phyloP scores from a whole-genome alignment of 2,113 vertebrate genomes.

The Laticauda laticaudata region DNA sequence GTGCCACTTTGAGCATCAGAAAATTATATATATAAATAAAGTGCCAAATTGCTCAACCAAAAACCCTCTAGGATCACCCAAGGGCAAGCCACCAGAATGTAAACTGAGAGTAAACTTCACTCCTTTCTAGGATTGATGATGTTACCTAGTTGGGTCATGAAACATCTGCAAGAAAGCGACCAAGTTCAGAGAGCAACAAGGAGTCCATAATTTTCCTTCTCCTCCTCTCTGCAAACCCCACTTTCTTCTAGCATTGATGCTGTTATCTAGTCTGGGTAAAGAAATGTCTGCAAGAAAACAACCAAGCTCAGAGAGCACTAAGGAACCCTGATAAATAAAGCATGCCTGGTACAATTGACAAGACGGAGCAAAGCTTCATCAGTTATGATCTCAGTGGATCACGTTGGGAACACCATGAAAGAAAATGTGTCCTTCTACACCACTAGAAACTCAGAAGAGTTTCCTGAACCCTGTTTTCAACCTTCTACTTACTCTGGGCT shows the following conservation, averaged over 20 bases:
- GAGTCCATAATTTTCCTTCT: too few species aligned
- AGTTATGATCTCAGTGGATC: background rate
- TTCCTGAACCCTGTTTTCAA: background rate
- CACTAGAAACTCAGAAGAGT: background rate
- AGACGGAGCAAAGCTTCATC: background rate
- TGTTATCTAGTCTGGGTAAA: too few species aligned
- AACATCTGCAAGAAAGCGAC: too few species aligned
- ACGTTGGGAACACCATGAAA: background rate
- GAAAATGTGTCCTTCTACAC: background rate
- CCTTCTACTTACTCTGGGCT: background rate
- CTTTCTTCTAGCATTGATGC: too few species aligned
- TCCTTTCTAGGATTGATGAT: too few species aligned
- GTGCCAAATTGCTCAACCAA: conserved; percentile 18
- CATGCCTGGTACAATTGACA: background rate
- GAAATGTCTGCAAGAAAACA: too few species aligned
- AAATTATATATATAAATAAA: conserved; percentile 73
- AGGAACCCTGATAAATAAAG: too few species aligned
- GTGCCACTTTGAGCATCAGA: conserved; percentile 52
- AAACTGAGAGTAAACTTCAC: too few species aligned
- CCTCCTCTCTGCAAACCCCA: too few species aligned
- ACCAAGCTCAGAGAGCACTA: too few species aligned
- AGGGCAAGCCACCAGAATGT: background rate
- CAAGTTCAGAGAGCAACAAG: too few species aligned
- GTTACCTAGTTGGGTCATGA: too few species aligned
- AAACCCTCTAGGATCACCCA: background rate